These are phyloP conservation scores for Amphipoea oculea DNA, from an alignment of 2,888 invertebrate species.

Conservation along the genomic window DNA sequence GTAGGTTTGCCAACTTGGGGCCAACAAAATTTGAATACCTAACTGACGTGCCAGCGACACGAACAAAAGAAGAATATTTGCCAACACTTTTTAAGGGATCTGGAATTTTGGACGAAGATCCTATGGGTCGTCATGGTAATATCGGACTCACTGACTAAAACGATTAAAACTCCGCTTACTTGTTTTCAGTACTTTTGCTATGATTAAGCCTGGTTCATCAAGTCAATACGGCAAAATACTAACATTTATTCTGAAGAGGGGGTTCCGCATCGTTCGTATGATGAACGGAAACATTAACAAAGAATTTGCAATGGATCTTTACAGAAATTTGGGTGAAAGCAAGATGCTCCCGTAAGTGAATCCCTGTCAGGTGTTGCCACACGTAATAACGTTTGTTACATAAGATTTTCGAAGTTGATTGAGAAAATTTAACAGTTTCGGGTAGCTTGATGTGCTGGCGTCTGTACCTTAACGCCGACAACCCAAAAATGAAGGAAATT, in stretches of 20 bases:
- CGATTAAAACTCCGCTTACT: neutral
- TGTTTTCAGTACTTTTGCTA: constrained; percentile 92
- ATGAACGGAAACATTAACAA: constrained; percentile 93
- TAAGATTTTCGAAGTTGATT: too few species aligned
- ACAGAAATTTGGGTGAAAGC: constrained; percentile 89
- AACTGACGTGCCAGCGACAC: neutral
- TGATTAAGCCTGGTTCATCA: constrained; percentile 94
- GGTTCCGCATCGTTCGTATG: constrained; percentile 92
- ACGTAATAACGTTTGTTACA: too few species aligned
- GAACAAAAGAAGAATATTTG: neutral
- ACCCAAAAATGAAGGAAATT: too few species aligned
- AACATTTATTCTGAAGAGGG: constrained; percentile 91
- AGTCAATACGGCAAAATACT: constrained; percentile 94
- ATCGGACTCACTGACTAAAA: neutral
- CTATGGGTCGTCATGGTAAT: neutral
- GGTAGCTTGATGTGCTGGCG: too few species aligned
- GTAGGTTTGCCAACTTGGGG: neutral
- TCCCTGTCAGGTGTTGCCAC: neutral
- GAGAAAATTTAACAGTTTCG: too few species aligned
- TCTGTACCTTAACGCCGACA: too few species aligned
- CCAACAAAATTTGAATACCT: neutral
- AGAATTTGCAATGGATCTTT: constrained; percentile 92
- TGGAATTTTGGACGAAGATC: too few species aligned
- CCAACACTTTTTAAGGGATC: neutral
- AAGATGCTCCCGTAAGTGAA: constrained; percentile 91